Base-by-base conservation (phyloP, 2,113 vertebrate species). In the Vulpes lagopus region DNA sequence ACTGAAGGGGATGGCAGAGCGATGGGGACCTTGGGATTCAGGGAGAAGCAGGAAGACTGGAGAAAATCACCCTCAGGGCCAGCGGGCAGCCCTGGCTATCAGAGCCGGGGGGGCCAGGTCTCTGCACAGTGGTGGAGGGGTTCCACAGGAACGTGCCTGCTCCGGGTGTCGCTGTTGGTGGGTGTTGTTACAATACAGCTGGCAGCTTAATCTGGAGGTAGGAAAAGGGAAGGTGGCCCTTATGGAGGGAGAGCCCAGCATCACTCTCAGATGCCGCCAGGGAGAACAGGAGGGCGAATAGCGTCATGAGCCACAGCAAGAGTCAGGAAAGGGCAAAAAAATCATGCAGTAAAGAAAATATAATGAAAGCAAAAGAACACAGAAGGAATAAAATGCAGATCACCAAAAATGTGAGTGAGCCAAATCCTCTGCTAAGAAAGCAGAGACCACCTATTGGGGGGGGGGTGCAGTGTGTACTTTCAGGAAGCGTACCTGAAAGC, bases 321-420 rank as follows among this genome's bases (percentile, higher is more conserved):
- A 4, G 17, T 8, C 8, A 6, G 80, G 5, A 12, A 35, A n/a
- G 23, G 10, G 83, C 19, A 16, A 5, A 11, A 23, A 20, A 38
- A 8, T 10, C 11, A 0, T 62, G 1, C 17, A 9, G 55, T 0
- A 9, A 62, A 10, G 64, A 8, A 3, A 5, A 23, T 0, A 3
- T 1, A 9, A 15, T 6, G 30, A 30, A n/a, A n/a, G 0, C 2
- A 3, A 4, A 5, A 30, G 35, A 5, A 11, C 5, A 10, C 0
- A 2, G 23, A 2, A 2, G 51, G 59, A 27, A 0, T 6, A 2
- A 22, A 10, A 64, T 0, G 2, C 57, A 27, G 74, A 27, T 20
- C 10, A 0, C 27, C 25, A 1, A 0, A 16, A 1, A 22, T 3
- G 17, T 1, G 20, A 14, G 1, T 0, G n/a, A 6, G 25, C n/a